Evolutionary conservation across 2,888 invertebrate genomes (phyloP).

Genomic region (Macrophya alboannulata): DNA sequence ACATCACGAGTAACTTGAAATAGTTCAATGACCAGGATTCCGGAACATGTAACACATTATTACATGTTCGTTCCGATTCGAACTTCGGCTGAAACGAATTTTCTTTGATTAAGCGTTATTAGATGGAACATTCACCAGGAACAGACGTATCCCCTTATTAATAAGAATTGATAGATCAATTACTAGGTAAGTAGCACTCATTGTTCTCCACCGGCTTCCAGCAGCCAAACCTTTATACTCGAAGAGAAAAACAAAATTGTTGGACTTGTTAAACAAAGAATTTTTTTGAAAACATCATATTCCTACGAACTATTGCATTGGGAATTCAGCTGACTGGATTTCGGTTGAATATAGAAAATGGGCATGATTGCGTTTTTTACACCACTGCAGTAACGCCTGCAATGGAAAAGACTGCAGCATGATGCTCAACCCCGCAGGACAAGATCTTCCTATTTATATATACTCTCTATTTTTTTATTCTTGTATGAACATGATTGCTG

Average conservation of each 20-base stretch:
- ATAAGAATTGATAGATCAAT: neutral
- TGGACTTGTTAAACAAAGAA: neutral
- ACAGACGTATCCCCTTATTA: neutral
- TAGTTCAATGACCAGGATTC: slow-evolving; percentile 11
- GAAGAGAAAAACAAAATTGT: neutral
- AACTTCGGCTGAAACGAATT: neutral
- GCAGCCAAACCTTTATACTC: neutral
- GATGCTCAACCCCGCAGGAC: neutral
- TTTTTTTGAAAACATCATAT: neutral
- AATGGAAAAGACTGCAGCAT: neutral
- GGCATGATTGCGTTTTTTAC: neutral
- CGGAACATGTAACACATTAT: neutral
- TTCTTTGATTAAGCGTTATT: neutral
- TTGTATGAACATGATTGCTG: neutral
- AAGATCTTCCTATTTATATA: neutral
- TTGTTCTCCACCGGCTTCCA: slow-evolving; percentile 1
- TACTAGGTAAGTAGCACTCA: neutral
- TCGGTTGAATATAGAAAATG: neutral
- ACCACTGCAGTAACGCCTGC: neutral
- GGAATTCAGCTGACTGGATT: neutral
- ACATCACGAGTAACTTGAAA: neutral
- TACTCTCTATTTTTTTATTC: neutral
- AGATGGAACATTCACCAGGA: neutral
- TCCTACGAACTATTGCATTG: neutral
- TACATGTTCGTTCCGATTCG: neutral